These are phyloP conservation scores for Pangasius djambal DNA, from an alignment of 2,797 vertebrate genomes.

Conservation along the genomic window DNA sequence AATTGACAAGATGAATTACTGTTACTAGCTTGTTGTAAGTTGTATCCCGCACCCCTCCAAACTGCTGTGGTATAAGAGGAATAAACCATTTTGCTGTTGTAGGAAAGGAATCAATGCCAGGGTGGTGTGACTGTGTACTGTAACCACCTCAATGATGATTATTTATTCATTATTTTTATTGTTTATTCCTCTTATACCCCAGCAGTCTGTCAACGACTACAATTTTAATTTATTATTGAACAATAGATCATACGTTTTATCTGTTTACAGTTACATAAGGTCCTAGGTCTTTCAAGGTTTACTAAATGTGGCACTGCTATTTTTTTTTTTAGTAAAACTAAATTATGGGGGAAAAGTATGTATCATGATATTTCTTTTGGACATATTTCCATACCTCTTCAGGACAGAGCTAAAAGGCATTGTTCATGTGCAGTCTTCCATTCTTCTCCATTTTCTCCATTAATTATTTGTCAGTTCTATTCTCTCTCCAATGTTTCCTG, in stretches of 20 bases:
- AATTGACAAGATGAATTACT: no score
- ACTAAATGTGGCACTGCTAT: not conserved
- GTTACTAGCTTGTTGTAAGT: not conserved
- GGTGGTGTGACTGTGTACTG: no score
- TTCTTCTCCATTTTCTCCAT: constrained; percentile 71
- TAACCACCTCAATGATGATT: not conserved
- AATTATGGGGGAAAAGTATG: not conserved
- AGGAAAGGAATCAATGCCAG: no score
- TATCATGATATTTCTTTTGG: not conserved
- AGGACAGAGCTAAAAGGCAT: constrained; percentile 64
- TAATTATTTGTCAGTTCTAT: constrained; percentile 75
- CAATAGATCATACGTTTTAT: not conserved
- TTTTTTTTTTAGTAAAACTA: not conserved
- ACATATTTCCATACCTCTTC: constrained; percentile 40
- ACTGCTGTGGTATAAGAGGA: no score
- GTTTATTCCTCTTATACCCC: not conserved
- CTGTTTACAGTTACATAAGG: no score
- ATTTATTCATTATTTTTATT: not conserved
- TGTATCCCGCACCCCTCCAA: not conserved
- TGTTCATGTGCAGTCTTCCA: constrained; percentile 66
- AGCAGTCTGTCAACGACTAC: not conserved
- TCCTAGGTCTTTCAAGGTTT: no score
- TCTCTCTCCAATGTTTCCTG: constrained; percentile 66
- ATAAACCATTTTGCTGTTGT: no score
- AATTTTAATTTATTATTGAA: not conserved